Percentiles rank a stretch among this genome's conserved stretches.
Evolutionary conservation across 2,113 vertebrate species (phyloP).

Genomic region (Petroica traversi): DNA sequence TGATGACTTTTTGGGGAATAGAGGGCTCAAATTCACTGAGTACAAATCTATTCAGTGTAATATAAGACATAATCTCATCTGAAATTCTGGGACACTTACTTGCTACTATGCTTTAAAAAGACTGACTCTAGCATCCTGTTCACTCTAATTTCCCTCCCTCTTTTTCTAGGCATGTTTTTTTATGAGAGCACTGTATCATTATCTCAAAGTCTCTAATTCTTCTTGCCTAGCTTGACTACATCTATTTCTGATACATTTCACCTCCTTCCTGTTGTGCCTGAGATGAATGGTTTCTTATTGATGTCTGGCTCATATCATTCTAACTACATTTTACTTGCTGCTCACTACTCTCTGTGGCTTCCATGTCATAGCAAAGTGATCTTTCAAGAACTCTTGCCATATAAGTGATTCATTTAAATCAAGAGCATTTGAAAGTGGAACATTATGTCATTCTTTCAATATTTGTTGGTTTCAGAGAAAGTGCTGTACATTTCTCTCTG

Average conservation of each 20-base stretch:
- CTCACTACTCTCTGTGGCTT: background rate
- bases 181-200: background rate
- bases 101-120: background rate
- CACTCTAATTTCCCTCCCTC: background rate
- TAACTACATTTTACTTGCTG: slow-evolving; percentile 22
- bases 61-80: background rate
- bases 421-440: slow-evolving; percentile 13
- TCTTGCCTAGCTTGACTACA: background rate
- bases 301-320: slow-evolving; percentile 3
- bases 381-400: slow-evolving; percentile 46
- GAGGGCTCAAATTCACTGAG: background rate
- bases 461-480: slow-evolving; percentile 1
- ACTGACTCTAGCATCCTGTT: background rate
- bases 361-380: slow-evolving; percentile 35
- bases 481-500: background rate
- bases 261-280: background rate
- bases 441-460: background rate
- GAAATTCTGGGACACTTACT: background rate
- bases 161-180: background rate
- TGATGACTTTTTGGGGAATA: background rate
- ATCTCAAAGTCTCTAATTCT: background rate
- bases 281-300: slow-evolving; percentile 46
- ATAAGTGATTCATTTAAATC: slow-evolving; percentile 43
- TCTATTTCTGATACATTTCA: slow-evolving; percentile 29
- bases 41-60: background rate